These are phyloP conservation scores for Hassar affinis DNA, from an alignment of 2,113 vertebrate species.

Conservation along the genomic window DNA sequence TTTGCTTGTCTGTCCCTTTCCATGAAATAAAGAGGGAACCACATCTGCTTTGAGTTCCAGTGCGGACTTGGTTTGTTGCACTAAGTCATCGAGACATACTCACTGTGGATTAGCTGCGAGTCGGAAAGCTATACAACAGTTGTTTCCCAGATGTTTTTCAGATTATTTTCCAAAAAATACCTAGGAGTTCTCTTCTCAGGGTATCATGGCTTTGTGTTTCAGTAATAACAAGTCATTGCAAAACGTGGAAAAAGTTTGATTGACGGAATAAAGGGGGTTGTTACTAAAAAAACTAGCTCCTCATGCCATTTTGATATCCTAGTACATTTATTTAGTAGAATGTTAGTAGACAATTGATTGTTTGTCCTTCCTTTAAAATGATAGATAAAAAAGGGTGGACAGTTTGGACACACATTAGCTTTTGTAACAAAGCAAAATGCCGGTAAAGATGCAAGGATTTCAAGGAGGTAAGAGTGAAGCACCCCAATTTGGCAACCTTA, in stretches of 20 bases:
- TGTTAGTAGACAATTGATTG: neutral
- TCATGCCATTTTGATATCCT: neutral
- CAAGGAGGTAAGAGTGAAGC: no score
- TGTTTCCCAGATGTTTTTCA: neutral
- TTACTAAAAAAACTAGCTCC: neutral
- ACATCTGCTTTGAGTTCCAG: constrained; percentile 16
- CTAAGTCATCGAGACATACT: neutral
- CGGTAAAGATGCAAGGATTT: no score
- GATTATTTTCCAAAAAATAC: neutral
- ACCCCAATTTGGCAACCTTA: no score
- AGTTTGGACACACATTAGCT: neutral
- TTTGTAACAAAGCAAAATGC: no score
- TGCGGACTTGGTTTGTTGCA: neutral
- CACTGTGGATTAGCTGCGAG: neutral
- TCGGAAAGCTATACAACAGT: neutral
- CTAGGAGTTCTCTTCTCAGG: neutral
- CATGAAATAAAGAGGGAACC: neutral
- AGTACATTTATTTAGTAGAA: neutral
- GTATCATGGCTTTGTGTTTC: neutral
- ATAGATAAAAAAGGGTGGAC: neutral
- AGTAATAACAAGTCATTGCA: neutral
- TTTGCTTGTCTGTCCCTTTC: neutral
- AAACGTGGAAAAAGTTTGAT: neutral
- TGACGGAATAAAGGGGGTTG: neutral
- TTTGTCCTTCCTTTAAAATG: neutral